phyloP scores from a whole-genome alignment of 2,797 vertebrate species.

The Falco columbarius region DNA sequence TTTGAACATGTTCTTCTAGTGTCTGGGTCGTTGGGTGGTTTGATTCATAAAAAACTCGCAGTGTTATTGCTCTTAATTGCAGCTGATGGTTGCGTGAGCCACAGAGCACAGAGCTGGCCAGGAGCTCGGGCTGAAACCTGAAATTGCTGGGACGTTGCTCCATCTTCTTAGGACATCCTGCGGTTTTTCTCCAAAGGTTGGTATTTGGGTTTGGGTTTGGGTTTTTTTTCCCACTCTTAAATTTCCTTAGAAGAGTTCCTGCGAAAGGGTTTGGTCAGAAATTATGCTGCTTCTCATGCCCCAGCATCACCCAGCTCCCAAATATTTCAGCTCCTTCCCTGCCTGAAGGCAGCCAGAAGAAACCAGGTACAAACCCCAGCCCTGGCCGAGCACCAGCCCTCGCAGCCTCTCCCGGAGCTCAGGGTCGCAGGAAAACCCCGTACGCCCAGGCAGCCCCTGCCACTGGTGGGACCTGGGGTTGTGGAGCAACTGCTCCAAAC shows the following conservation, averaged over 20 bases:
- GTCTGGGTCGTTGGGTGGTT: background rate
- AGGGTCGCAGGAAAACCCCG: background rate
- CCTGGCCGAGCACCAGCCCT: too few species aligned
- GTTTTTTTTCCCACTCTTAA: too few species aligned
- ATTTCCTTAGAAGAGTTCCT: background rate
- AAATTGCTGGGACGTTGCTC: background rate
- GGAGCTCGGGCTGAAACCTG: background rate
- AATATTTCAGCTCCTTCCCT: background rate
- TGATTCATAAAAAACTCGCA: background rate
- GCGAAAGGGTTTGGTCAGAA: background rate
- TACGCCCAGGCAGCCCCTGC: too few species aligned
- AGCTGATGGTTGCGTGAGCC: background rate
- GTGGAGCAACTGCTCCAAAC: background rate
- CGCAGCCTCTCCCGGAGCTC: background rate
- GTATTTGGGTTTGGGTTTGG: too few species aligned
- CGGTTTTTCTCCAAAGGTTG: background rate
- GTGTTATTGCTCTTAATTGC: background rate
- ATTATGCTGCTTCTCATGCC: background rate
- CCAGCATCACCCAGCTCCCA: background rate
- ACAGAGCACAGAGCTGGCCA: background rate
- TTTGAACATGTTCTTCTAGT: background rate
- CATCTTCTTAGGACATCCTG: background rate
- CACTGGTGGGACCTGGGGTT: background rate
- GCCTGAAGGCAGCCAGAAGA: background rate
- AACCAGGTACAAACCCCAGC: background rate